Evolutionary conservation across 1,140 invertebrate genomes (phyloP).

Genomic region (Tetranychus urticae): DNA sequence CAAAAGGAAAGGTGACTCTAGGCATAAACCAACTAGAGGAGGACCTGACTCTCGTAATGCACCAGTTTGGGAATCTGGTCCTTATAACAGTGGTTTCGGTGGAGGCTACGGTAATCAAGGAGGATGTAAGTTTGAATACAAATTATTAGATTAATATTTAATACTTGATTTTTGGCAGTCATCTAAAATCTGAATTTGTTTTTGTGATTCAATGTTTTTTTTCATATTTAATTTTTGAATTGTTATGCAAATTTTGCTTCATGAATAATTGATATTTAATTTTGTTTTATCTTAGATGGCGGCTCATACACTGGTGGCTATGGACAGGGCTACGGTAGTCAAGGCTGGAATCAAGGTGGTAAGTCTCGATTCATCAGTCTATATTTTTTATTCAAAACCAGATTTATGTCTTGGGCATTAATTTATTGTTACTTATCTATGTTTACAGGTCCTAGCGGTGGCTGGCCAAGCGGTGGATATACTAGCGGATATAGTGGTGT

Average conservation of each 20-base stretch:
- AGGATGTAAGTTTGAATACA: background rate
- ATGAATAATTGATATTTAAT: background rate
- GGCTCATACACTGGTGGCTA: background rate
- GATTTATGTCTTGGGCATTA: background rate
- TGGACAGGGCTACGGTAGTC: background rate
- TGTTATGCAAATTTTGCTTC: background rate
- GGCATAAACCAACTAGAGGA: constrained; percentile 9
- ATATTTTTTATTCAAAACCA: background rate
- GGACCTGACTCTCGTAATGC: constrained; percentile 10
- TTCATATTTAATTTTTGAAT: background rate
- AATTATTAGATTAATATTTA: background rate
- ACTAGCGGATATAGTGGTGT: background rate
- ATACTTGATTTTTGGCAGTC: background rate
- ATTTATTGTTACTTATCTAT: background rate
- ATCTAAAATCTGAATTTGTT: background rate
- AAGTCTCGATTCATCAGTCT: background rate
- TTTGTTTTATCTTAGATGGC: background rate
- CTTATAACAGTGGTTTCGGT: constrained; percentile 4
- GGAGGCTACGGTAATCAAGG: constrained; percentile 2
- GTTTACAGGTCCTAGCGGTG: background rate
- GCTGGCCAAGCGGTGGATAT: background rate
- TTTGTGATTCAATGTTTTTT: background rate
- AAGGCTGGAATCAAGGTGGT: background rate
- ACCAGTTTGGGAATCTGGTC: constrained; percentile 4
- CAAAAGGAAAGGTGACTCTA: constrained; percentile 13